Evolutionary conservation across 2,888 invertebrate genomes (phyloP).

Genomic region (Pseudanteris insignis): DNA sequence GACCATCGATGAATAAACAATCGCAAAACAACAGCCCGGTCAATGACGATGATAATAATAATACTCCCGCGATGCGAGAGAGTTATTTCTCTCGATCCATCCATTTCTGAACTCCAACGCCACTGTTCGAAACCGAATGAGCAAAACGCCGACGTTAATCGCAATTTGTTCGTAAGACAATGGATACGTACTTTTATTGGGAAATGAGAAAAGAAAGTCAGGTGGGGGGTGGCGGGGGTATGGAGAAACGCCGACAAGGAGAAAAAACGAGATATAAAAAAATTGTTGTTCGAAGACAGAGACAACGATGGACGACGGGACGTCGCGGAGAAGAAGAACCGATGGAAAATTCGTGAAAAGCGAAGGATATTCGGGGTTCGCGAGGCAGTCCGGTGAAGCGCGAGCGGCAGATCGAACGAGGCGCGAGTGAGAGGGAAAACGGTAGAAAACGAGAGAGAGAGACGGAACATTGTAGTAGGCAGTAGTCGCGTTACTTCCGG

Average conservation of each 20-base stretch:
- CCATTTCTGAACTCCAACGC: slow-evolving; percentile 5
- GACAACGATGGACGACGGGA: slow-evolving; percentile 29
- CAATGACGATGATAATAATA: too few species aligned
- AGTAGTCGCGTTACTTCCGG: slow-evolving; percentile 67
- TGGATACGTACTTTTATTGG: slow-evolving; percentile 25
- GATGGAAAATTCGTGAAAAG: slow-evolving; percentile 34
- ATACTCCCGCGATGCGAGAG: too few species aligned
- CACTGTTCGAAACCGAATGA: slow-evolving; percentile 3
- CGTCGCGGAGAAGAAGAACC: slow-evolving; percentile 13
- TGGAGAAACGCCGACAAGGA: slow-evolving; percentile 18
- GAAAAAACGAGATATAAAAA: slow-evolving; percentile 27
- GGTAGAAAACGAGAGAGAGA: slow-evolving; percentile 10
- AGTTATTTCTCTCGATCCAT: slow-evolving; percentile 10
- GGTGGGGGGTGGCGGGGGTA: slow-evolving; percentile 22
- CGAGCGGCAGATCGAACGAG: too few species aligned
- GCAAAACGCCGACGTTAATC: slow-evolving; percentile 20
- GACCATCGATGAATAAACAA: too few species aligned
- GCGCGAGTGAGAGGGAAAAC: slow-evolving; percentile 16
- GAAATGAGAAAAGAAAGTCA: slow-evolving; percentile 25
- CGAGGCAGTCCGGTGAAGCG: too few species aligned
- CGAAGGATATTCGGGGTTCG: too few species aligned
- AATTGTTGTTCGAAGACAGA: slow-evolving; percentile 44
- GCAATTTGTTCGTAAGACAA: slow-evolving; percentile 25
- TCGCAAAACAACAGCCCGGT: too few species aligned
- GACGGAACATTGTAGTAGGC: slow-evolving; percentile 53